Evolutionary conservation across 2,113 vertebrate species (phyloP), one percentile per base, ranked within the genome.

Genomic region (Strix uralensis): DNA sequence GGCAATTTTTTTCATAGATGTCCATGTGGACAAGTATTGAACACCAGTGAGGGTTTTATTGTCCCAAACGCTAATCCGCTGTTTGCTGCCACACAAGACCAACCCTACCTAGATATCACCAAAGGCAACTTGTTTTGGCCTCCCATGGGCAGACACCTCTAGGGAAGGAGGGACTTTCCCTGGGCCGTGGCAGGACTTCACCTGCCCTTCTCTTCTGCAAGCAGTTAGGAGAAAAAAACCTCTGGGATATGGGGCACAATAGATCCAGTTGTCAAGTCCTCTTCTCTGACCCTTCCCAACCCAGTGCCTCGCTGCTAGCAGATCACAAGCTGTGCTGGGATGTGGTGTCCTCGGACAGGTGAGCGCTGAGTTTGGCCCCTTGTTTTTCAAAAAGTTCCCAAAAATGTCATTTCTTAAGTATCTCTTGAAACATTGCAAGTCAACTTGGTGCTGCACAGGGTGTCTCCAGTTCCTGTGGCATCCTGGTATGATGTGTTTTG

Each of bases 11-110:
- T 46, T 44, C n/a, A 4, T 15, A 36, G 44, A 4, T 47, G 34
- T 61, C 57, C 29, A 7, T 34, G 42, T 40, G 13, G 73, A 25
- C 57, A 57, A 70, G 36, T 20, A 51, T 69, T 52, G 13, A 63
- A 52, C 18, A 52, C 36, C 52, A 23, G 1, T 47, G 25, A 74
- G 13, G 36, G 7, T 42, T 88, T 75, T 42, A n/a, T 67, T 51
- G 8, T 70, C 52, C 36, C 40, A 61, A 61, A 67, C 0, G 1
- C 65, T 52, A 46, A 59, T 73, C 61, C 0, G 0, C 71, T 58
- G 8, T 73, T 73, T 65, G 66, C 77, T 90, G n/a, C n/a, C 44
- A 26, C 49, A 51, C 19, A 54, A 70, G 61, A 58, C 55, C 66
- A 29, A 52, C 27, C 30, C 30, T 74, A 16, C 30, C 3, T 27